Evolutionary conservation across 2,888 invertebrate species (phyloP).

Genomic region (Theristus sp.): DNA sequence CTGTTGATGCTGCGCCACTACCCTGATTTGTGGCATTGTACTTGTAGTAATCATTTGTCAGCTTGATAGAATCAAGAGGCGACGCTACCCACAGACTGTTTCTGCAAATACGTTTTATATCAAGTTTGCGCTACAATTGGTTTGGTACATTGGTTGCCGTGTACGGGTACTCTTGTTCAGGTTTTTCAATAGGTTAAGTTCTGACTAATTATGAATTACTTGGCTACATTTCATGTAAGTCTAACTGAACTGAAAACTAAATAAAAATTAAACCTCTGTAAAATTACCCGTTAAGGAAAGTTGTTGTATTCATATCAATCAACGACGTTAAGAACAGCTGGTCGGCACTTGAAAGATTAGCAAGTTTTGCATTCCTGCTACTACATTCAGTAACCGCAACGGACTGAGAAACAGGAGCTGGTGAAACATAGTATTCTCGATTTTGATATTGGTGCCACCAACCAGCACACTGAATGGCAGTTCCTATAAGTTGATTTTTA

Average conservation of each 20-base stretch:
- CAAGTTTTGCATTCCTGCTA: neutral
- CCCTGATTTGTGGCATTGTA: neutral
- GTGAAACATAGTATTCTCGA: neutral
- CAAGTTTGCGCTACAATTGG: too few species aligned
- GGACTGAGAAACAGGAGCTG: neutral
- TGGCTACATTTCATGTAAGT: too few species aligned
- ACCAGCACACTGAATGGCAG: neutral
- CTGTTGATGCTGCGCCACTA: neutral
- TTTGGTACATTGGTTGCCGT: too few species aligned
- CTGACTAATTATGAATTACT: too few species aligned
- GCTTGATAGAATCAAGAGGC: too few species aligned
- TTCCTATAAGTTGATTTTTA: neutral
- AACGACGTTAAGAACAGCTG: neutral
- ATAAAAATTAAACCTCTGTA: neutral
- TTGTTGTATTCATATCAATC: neutral
- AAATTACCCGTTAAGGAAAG: neutral
- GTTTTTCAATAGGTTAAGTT: too few species aligned
- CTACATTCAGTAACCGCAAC: neutral
- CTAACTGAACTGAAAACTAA: too few species aligned
- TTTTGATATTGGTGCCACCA: neutral
- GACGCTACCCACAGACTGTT: too few species aligned
- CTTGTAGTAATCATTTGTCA: neutral
- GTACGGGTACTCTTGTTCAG: too few species aligned
- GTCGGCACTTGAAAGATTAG: neutral
- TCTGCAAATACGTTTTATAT: too few species aligned